A percentile compares a stretch with the other conserved stretches of the same genome.
phyloP scores from a whole-genome alignment of 2,113 vertebrate genomes.

The Ceratotherium simum region DNA sequence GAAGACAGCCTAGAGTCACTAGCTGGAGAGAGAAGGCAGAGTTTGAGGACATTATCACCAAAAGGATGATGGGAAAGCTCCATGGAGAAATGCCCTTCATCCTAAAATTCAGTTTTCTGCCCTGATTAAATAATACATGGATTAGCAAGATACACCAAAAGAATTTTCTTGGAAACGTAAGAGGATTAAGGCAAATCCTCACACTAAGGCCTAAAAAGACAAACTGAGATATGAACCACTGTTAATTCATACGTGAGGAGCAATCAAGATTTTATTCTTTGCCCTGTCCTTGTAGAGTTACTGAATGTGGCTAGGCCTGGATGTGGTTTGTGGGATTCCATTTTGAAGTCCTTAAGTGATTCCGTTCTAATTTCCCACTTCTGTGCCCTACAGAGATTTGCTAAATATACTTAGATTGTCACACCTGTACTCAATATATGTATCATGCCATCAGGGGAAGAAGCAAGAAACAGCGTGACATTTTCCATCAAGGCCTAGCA shows the following conservation, averaged over 20 bases:
- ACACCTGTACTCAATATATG: neutral
- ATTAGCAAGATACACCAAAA: neutral
- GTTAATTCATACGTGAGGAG: neutral
- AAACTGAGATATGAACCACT: neutral
- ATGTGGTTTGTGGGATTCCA: slow-evolving; percentile 9
- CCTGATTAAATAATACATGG: neutral
- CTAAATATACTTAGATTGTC: slow-evolving; percentile 55
- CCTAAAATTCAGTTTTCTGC: neutral
- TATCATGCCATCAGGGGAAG: slow-evolving; percentile 21
- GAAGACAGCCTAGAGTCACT: neutral
- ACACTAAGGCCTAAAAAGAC: neutral
- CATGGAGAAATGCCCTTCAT: neutral
- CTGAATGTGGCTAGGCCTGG: neutral
- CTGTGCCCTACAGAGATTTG: slow-evolving; percentile 1
- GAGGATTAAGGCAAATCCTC: neutral
- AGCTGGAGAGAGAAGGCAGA: neutral
- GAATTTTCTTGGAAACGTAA: neutral
- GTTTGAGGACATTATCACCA: neutral
- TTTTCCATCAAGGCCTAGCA: slow-evolving; percentile 44
- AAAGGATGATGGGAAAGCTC: neutral
- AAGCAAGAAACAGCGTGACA: slow-evolving; percentile 51
- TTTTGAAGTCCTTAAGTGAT: neutral
- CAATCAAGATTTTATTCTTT: neutral
- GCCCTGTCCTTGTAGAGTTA: neutral
- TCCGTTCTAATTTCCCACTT: slow-evolving; percentile 34